Evolutionary conservation across 2,113 vertebrate species (phyloP).

Genomic region (Budorcas taxicolor): DNA sequence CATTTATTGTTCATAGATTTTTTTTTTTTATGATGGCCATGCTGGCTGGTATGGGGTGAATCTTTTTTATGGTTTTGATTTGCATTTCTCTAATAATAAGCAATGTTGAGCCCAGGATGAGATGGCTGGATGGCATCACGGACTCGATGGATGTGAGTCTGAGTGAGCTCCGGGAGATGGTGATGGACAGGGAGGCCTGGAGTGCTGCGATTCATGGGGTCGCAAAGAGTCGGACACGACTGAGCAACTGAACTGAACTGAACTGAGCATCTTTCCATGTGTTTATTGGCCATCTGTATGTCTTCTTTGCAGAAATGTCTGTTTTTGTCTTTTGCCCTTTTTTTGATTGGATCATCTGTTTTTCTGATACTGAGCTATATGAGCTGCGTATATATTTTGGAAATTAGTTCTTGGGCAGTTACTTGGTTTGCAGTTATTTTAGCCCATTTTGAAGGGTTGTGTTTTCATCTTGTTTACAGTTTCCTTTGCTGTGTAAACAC

Average conservation of each 20-base stretch:
- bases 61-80: background rate
- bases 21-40: background rate
- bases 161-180: no score
- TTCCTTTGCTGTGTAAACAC: background rate
- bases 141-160: no score
- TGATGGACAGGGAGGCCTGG: no score
- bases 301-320: background rate
- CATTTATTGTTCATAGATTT: background rate
- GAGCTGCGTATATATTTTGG: background rate
- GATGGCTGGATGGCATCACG: no score
- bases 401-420: background rate
- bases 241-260: no score
- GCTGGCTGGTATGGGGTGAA: no score
- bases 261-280: background rate
- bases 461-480: background rate
- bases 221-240: no score
- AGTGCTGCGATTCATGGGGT: no score
- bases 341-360: background rate
- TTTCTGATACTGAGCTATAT: background rate
- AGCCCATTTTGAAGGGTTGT: background rate
- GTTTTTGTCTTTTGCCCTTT: background rate
- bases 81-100: background rate
- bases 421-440: background rate
- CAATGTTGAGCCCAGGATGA: background rate
- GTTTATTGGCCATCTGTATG: background rate